Percentiles rank a stretch among this genome's conserved stretches.
These are phyloP conservation scores for Philereme transversata DNA, from an alignment of 2,888 invertebrate species.

Conservation along the genomic window DNA sequence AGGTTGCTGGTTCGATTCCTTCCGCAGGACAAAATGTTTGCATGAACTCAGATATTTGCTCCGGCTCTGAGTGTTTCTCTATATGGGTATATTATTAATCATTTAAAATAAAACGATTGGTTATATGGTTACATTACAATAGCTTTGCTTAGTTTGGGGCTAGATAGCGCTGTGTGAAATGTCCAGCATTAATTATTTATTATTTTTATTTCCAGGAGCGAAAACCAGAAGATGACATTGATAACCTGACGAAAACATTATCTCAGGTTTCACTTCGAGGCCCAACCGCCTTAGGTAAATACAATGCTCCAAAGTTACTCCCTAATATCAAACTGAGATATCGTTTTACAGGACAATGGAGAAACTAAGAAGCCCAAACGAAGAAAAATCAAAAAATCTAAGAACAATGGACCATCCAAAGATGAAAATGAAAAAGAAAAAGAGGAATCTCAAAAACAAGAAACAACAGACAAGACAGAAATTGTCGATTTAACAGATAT, in stretches of 20 bases:
- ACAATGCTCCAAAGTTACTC: constrained; percentile 60
- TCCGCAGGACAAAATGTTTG: too few species aligned
- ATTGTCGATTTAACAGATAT: constrained; percentile 7
- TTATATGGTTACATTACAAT: too few species aligned
- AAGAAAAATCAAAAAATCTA: constrained; percentile 48
- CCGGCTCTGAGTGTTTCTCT: too few species aligned
- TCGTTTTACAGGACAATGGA: constrained; percentile 77
- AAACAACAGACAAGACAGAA: not conserved
- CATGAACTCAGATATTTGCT: too few species aligned
- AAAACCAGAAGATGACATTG: constrained; percentile 65
- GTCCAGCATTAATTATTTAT: too few species aligned
- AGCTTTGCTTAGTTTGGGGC: too few species aligned
- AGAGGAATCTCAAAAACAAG: not conserved
- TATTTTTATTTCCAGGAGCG: constrained; percentile 60
- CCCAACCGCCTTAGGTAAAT: constrained; percentile 80
- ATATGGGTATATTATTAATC: too few species aligned
- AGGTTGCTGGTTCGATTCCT: too few species aligned
- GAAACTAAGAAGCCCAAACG: constrained; percentile 54
- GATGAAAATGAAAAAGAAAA: constrained; percentile 21
- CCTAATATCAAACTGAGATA: constrained; percentile 71
- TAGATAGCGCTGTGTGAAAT: too few species aligned
- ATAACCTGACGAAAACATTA: constrained; percentile 77
- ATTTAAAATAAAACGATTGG: too few species aligned
- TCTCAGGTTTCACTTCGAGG: constrained; percentile 80
- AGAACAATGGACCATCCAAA: constrained; percentile 30